Base-by-base conservation (phyloP, 1,140 invertebrate genomes). In the Rhagoletis pomonella region DNA sequence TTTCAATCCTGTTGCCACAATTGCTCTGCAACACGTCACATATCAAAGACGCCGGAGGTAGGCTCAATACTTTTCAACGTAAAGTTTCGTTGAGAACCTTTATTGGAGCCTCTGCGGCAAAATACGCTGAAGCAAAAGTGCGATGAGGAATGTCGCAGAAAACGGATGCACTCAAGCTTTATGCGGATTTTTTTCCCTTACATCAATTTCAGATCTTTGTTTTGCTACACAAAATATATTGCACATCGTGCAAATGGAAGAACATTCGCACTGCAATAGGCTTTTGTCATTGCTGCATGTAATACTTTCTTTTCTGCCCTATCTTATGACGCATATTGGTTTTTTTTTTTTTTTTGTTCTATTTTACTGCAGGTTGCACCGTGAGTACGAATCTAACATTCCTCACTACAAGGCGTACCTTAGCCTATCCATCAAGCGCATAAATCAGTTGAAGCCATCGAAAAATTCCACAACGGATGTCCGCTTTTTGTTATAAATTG, bases 381-480 rank as follows among this genome's bases (percentile, higher is more conserved):
- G 29, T 29, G 29, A 29, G 60, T 58, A 5, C 10, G 50, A 6
- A 58, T 58, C 62, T 62, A 86, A 67, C 64, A 67, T 69, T 29
- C 44, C 85, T 67, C 85, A 86, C 85, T 29, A 58, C 47, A 55
- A 60, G 59, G 29, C 67, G 90, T 29, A 81, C 47, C 50, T 55
- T 81, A 81, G 73, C 73, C 47, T 55, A 81, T 91, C 90, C 91
- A 91, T 92, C 91, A 92, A 90, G 88, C 85, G 89, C 90, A 92
- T 92, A 92, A 92, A 92, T 92, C 91, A 92, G 91, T 89, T 89
- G 85, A 88, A 88, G 86, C 86, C 86, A 87, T 87, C 86, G 86
- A 87, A 87, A 87, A 87, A 87, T 87, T 87, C 86, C 87, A 88
- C 77, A 89, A 87, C 90, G 91, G 91, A 92, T 90, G 90, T 90